Evolutionary conservation across 2,113 vertebrate genomes (phyloP).

Genomic region (Pseudopipra pipra): DNA sequence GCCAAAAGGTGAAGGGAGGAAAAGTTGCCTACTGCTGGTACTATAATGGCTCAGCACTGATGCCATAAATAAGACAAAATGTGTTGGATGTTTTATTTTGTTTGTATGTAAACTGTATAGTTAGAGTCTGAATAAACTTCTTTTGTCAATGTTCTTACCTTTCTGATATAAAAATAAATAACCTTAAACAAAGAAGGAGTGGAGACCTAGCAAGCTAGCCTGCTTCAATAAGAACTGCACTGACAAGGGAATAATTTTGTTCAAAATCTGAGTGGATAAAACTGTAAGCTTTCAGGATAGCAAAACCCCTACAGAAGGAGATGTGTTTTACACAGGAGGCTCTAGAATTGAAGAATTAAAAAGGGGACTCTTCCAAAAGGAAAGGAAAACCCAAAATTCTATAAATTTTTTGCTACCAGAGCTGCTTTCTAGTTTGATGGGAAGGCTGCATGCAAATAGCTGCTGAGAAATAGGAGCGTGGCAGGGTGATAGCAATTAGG

Average conservation of each 20-base stretch:
- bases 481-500: neutral
- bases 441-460: neutral
- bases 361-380: neutral
- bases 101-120: neutral
- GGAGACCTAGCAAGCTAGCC: slow-evolving; percentile 46
- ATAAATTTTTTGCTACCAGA: neutral
- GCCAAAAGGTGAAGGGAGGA: neutral
- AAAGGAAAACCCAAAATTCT: neutral
- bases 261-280: slow-evolving; percentile 3
- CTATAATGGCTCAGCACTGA: neutral
- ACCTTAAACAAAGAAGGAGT: slow-evolving; percentile 51
- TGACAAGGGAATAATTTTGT: slow-evolving; percentile 33
- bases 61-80: neutral
- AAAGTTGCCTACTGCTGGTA: neutral
- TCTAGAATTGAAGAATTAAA: neutral
- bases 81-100: neutral
- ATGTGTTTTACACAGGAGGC: neutral
- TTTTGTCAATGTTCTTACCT: neutral
- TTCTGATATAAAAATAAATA: neutral
- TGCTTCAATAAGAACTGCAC: slow-evolving; percentile 19
- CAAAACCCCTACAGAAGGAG: neutral
- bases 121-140: neutral
- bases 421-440: neutral
- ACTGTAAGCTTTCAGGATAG: neutral
- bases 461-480: neutral